These are phyloP conservation scores for Eupithecia dodoneata DNA, from an alignment of 2,888 invertebrate species.

Conservation along the genomic window DNA sequence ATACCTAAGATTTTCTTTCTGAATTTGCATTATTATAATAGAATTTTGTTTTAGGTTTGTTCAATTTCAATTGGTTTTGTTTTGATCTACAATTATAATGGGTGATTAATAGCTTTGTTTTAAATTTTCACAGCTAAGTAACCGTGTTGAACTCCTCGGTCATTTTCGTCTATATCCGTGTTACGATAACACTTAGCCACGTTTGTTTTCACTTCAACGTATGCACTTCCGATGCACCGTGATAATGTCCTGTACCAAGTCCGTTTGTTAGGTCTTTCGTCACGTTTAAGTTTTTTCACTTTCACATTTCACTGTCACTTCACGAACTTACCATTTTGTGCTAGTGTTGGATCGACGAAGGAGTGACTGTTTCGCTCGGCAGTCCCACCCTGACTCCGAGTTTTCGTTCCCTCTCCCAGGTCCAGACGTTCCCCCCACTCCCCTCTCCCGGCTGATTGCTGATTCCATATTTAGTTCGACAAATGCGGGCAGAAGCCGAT, in stretches of 20 bases:
- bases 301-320: conserved; percentile 61
- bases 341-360: conserved; percentile 77
- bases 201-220: conserved; percentile 23
- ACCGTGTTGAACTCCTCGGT: background rate
- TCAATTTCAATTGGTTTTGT: background rate
- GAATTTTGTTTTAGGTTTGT: background rate
- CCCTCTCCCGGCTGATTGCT: conserved; percentile 46
- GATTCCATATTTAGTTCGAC: conserved; percentile 82
- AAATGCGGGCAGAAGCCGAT: conserved; percentile 65
- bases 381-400: conserved; percentile 83
- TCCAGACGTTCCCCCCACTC: conserved; percentile 60
- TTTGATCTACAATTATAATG: background rate
- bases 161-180: background rate
- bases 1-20: background rate
- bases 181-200: conserved; percentile 18
- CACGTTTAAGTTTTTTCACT: conserved; percentile 44
- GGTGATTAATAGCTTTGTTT: background rate
- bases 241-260: conserved; percentile 22
- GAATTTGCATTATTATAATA: background rate
- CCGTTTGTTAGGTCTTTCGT: conserved; percentile 28
- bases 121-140: background rate
- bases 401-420: conserved; percentile 59
- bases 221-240: conserved; percentile 26
- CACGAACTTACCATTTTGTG: conserved; percentile 74
- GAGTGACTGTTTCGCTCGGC: conserved; percentile 81